phyloP scores from a whole-genome alignment of 2,797 vertebrate genomes.

The Sciurus vulgaris region DNA sequence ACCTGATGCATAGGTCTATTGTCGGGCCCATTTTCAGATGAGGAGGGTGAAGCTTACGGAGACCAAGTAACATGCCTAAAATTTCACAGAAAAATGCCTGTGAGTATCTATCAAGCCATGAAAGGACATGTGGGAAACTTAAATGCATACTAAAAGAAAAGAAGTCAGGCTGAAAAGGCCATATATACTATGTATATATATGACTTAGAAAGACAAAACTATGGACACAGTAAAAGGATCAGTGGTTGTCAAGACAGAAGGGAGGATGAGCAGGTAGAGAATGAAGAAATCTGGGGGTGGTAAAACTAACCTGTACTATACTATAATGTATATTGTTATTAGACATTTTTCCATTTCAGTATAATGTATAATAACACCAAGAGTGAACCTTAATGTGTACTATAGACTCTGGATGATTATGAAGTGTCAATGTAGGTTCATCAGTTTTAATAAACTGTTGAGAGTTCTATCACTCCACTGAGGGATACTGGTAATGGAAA shows the following conservation, averaged over 20 bases:
- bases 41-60: constrained; percentile 18
- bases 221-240: not conserved
- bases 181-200: too few species aligned
- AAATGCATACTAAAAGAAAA: not conserved
- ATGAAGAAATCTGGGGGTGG: not conserved
- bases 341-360: not conserved
- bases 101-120: not conserved
- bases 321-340: not conserved
- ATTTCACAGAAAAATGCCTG: not conserved
- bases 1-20: too few species aligned
- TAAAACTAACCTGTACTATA: not conserved
- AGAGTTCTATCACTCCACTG: not conserved
- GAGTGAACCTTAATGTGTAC: too few species aligned
- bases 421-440: too few species aligned
- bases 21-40: not conserved
- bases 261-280: not conserved
- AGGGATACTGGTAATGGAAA: too few species aligned
- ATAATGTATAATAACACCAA: rapidly evolving
- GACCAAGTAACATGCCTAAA: not conserved
- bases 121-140: not conserved
- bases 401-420: not conserved
- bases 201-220: not conserved
- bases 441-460: not conserved
- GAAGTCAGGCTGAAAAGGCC: not conserved
- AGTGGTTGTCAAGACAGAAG: not conserved